These are phyloP conservation scores for Rhynchomys soricoides DNA, from an alignment of 2,113 vertebrate species.

Conservation along the genomic window DNA sequence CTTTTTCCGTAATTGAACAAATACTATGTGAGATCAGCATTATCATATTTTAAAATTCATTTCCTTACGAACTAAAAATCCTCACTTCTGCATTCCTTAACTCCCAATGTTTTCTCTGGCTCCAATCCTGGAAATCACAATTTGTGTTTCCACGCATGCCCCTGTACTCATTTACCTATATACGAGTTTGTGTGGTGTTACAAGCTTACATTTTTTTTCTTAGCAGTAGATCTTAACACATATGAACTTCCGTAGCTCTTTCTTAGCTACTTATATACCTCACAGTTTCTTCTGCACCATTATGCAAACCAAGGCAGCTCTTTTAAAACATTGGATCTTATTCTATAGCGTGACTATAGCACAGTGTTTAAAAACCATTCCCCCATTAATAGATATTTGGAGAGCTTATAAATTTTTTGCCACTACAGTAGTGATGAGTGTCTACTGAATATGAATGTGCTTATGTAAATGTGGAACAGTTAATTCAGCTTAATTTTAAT, in stretches of 20 bases:
- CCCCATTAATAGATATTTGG: background rate
- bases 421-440: background rate
- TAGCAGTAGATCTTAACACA: background rate
- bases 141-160: background rate
- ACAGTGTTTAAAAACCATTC: background rate
- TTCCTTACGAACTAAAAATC: background rate
- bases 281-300: background rate
- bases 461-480: background rate
- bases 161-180: background rate
- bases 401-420: background rate
- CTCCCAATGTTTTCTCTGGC: background rate
- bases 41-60: background rate
- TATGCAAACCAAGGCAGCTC: background rate
- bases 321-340: background rate
- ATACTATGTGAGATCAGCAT: background rate
- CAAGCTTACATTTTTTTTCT: background rate
- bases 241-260: background rate
- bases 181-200: background rate
- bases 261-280: background rate
- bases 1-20: slow-evolving; percentile 28
- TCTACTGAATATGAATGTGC: background rate
- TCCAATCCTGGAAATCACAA: background rate
- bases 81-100: background rate
- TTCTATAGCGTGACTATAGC: background rate
- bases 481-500: background rate